These are phyloP conservation scores for Nephotettix cincticeps DNA, from an alignment of 1,140 invertebrate species.

Conservation along the genomic window DNA sequence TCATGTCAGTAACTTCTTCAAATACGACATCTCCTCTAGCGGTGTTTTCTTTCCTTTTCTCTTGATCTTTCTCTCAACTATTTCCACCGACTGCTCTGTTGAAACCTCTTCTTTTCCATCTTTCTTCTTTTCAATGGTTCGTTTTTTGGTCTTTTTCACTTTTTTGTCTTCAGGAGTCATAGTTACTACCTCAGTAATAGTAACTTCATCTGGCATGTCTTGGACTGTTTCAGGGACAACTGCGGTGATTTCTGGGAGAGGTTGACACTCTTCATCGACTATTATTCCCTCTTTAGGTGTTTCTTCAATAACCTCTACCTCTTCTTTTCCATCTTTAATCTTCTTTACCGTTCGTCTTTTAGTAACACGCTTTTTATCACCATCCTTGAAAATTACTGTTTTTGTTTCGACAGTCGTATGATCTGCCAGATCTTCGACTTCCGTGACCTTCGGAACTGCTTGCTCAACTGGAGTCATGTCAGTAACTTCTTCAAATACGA, in stretches of 20 bases:
- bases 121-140: constrained; percentile 37
- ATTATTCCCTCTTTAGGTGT: constrained; percentile 25
- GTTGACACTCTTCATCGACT: constrained; percentile 34
- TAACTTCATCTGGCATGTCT: constrained; percentile 24
- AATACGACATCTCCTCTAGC: constrained; percentile 29
- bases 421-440: constrained; percentile 32
- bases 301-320: constrained; percentile 42
- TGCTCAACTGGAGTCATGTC: constrained; percentile 26
- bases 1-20: constrained; percentile 1
- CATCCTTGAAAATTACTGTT: constrained; percentile 37
- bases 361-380: constrained; percentile 21
- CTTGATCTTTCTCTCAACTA: background rate
- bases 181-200: constrained; percentile 38
- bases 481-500: constrained; percentile 19
- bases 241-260: constrained; percentile 28
- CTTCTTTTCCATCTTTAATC: constrained; percentile 32
- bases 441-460: constrained; percentile 31
- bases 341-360: constrained; percentile 31
- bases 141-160: constrained; percentile 35
- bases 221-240: constrained; percentile 28
- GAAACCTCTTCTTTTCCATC: constrained; percentile 29
- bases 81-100: background rate
- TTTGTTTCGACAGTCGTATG: constrained; percentile 39
- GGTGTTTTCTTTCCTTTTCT: background rate
- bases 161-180: constrained; percentile 31